Base-by-base conservation (phyloP, 1,140 invertebrate species). In the Whitmania pigra region DNA sequence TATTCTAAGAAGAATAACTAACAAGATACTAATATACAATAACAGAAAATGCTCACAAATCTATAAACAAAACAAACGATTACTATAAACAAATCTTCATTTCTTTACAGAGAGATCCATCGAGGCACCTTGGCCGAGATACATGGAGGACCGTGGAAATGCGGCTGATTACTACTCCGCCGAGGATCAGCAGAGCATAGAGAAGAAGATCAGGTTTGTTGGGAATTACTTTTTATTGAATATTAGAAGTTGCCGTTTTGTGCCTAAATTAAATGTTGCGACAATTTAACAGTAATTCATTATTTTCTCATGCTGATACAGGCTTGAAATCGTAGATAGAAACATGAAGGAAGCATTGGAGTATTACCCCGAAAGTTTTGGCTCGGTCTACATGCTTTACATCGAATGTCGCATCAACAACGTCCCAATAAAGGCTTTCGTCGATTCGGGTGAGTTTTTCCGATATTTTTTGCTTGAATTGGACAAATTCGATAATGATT, bases 261-360 rank as follows among this genome's bases (percentile, higher is more conserved):
- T 17, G 43, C 2, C 15, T 17, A 43, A 43, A 5, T 17, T 15
- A 17, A 3, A 49, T 49, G 43, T 49, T 17, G 43, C 9, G 15
- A 17, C n/a, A 22, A 43, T 31, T 31, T 22, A 36, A 36, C 31
- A 6, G n/a, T 68, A 7, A 5, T 25, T 13, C 3, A 68, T 49
- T 15, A 31, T 22, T 29, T 9, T 22, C 3, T 22, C 11, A 7
- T 0, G 13, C 13, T 15, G 55, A 3, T 11, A 17, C 73, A 80
- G 82, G 67, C 89, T 93, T 77, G 93, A 95, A 79, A 97, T 97
- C 82, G 94, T 97, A 73, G 93, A 97, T 84, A 91, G 91, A 0
- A 97, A 97, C 80, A 98, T 97, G 94, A 93, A 96, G 78, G 92
- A 92, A 0, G 95, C 94, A 0, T 95, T 98, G 87, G 94, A 98